Base-by-base conservation (phyloP, 1,140 invertebrate species). In the Harlomillsia oculata region DNA sequence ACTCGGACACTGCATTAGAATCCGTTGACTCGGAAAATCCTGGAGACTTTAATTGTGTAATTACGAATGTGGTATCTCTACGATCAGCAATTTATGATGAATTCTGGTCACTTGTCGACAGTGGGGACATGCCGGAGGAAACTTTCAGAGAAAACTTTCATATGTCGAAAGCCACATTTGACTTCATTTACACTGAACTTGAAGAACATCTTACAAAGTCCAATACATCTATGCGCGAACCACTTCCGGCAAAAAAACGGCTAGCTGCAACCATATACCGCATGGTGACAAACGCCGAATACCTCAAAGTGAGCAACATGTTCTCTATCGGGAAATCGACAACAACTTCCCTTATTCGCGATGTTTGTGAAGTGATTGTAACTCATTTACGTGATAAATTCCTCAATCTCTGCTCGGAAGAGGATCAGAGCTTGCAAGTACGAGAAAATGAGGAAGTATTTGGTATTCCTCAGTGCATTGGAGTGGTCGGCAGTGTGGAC, bases 261-360 rank as follows among this genome's bases (percentile, higher is more conserved):
- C 32, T 62, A 16, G 60, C 60, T 5, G 60, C 53, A n/a, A 59
- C 56, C 1, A 41, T 62, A 16, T 59, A 55, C 40, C 36, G 60
- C 20, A 14, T 62, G 16, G 60, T 56, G 9, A 54, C 49, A 18
- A 62, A 62, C 34, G 56, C 60, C 21, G 60, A 62, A 48, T 62
- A 62, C 29, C 25, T 36, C 2, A 55, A 55, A 46, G 43, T 62
- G 2, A 30, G 54, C n/a, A 62, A 48, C 25, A 48, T 52, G n/a
- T 62, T 62, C 50, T 50, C 54, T 21, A 62, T 62, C 26, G 54
- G 54, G 11, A 62, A 62, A 53, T 57, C 54, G 0, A 61, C 59
- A 13, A 56, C 59, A 4, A 62, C 60, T 5, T 53, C 49, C 16
- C 18, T 62, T 5, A 36, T 62, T 20, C 23, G 39, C 23, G 60